Percentiles rank a stretch among this genome's conserved stretches.
These are phyloP conservation scores for Urosaurus nigricauda DNA, from an alignment of 2,797 vertebrate genomes.

Conservation along the genomic window DNA sequence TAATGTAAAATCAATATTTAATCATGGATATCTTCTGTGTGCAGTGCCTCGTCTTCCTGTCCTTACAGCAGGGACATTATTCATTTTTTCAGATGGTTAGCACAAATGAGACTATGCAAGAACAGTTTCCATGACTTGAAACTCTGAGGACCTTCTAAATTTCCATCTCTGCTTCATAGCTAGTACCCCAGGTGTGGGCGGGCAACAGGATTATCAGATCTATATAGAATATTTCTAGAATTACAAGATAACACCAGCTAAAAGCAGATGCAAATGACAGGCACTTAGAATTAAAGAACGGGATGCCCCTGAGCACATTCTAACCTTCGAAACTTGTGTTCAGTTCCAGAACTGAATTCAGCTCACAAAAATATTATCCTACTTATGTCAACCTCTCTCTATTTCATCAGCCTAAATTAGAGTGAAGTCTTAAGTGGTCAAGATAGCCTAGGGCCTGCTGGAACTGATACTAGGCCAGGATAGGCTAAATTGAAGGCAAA, in stretches of 20 bases:
- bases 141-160: neutral
- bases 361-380: neutral
- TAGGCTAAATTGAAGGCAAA: too few relatives aligned
- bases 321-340: neutral
- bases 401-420: neutral
- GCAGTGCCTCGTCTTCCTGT: constrained; percentile 46
- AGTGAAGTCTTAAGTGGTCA: neutral
- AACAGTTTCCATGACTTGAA: neutral
- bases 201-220: neutral
- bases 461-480: too few relatives aligned
- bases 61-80: constrained; percentile 32
- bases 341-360: neutral
- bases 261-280: neutral
- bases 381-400: neutral
- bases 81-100: constrained; percentile 19
- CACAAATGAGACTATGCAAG: constrained; percentile 16
- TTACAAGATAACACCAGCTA: neutral
- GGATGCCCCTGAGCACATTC: neutral
- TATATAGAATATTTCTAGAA: neutral
- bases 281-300: neutral
- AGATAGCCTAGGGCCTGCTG: too few relatives aligned
- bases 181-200: neutral
- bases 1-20: constrained; percentile 72
- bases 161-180: neutral
- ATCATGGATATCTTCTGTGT: constrained; percentile 32